Evolutionary conservation across 2,797 vertebrate genomes (phyloP).

Genomic region (Melopsittacus undulatus): DNA sequence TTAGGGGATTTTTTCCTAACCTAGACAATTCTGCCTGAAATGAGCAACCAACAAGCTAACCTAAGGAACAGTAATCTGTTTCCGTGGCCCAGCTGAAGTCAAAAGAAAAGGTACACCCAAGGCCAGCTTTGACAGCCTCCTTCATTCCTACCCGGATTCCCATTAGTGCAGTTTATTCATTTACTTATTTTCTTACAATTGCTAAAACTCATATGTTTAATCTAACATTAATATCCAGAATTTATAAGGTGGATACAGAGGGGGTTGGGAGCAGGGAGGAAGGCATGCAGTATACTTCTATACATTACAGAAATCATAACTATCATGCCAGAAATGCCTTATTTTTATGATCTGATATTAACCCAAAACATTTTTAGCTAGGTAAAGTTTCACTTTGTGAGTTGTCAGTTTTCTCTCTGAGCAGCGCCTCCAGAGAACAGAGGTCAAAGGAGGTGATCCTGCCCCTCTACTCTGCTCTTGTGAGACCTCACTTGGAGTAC

Average conservation of each 20-base stretch:
- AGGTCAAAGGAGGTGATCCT: too few relatives aligned
- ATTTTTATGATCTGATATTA: not conserved
- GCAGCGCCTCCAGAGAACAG: not conserved
- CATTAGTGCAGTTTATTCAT: not conserved
- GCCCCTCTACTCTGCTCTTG: too few relatives aligned
- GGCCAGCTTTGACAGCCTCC: not conserved
- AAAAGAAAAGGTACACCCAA: not conserved
- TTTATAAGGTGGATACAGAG: not conserved
- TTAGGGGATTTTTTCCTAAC: slow-evolving; percentile 32
- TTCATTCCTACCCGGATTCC: not conserved
- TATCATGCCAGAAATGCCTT: not conserved
- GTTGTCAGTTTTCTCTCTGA: not conserved
- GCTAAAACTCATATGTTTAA: not conserved
- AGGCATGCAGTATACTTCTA: not conserved
- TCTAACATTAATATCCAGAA: not conserved
- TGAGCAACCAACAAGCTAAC: not conserved
- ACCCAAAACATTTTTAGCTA: not conserved
- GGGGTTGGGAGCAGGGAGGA: not conserved
- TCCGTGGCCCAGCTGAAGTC: not conserved
- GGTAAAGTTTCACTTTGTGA: not conserved
- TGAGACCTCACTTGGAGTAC: too few relatives aligned
- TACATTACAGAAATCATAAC: not conserved
- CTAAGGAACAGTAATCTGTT: not conserved
- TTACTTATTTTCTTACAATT: not conserved
- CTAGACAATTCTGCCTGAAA: slow-evolving; percentile 20